Evolutionary conservation across 2,113 vertebrate genomes (phyloP), one percentile per base, ranked within the genome.

Genomic region (Dasyurus viverrinus): DNA sequence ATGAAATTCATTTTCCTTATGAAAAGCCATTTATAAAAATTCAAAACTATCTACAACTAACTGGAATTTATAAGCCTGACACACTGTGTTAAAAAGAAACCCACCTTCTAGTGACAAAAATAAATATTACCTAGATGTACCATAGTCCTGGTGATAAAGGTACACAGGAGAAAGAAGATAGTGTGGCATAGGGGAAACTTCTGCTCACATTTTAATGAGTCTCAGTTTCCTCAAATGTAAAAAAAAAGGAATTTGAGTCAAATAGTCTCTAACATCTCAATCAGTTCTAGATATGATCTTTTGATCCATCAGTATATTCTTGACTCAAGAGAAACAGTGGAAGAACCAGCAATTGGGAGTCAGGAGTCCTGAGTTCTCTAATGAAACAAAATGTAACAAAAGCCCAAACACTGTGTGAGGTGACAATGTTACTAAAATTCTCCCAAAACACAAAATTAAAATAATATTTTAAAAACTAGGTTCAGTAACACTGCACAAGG

Each of bases 11-110:
- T 54, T 89, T 91, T 55, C 53, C 53, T 54, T 84, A 89, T 50
- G 42, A 96, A 97, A 96, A 96, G 8, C 27, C 90, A 92, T 42
- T 92, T 89, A 36, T 46, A 68, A 91, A 95, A 50, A 89, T 90
- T 53, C 54, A 42, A 55, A 68, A 50, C 26, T 55, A 48, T 90
- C 90, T 95, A 19, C 89, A 53, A 92, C 92, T 46, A 89, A 89
- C 52, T 95, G 26, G 26, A 89, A n/a, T 48, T 54, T 95, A 55
- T 6, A 47, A 89, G 42, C 42, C 8, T 23, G 16, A 8, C 14
- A 57, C 5, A 54, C 36, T 19, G 12, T 24, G 30, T 42, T 91
- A 8, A 47, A 92, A 92, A 89, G 46, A 22, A n/a, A 68, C n/a
- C 50, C n/a, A 52, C 55, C 25, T 8, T 47, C 30, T 94, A 55